phyloP scores from a whole-genome alignment of 1,140 invertebrate species.

The Aphidius ervi region DNA sequence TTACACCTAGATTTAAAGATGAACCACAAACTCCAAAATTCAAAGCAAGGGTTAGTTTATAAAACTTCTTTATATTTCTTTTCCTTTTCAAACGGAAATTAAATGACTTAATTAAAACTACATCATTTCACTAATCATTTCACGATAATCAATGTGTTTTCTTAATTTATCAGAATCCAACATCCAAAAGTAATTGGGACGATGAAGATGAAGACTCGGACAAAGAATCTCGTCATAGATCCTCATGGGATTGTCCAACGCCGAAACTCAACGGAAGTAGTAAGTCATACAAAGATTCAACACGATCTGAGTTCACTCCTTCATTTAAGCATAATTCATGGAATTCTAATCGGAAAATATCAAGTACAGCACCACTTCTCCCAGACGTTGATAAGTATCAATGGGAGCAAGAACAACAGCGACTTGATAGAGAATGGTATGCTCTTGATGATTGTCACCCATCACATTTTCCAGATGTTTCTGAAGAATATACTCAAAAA shows the following conservation, averaged over 20 bases:
- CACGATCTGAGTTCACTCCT: conserved; percentile 72
- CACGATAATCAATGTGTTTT: neutral
- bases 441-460: conserved; percentile 87
- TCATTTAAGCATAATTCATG: conserved; percentile 82
- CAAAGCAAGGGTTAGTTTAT: conserved; percentile 33
- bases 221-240: conserved; percentile 63
- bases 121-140: neutral
- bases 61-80: conserved; percentile 6
- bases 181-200: conserved; percentile 82
- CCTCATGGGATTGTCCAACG: conserved; percentile 91
- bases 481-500: conserved; percentile 84
- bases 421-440: conserved; percentile 96
- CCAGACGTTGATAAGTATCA: conserved; percentile 68
- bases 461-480: conserved; percentile 87
- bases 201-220: conserved; percentile 91
- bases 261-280: conserved; percentile 59
- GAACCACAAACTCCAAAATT: conserved; percentile 76
- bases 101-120: too few relatives aligned
- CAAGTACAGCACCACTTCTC: conserved; percentile 60
- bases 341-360: conserved; percentile 63
- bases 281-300: conserved; percentile 48
- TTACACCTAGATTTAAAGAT: conserved; percentile 67
- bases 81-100: neutral
- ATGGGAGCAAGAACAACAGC: conserved; percentile 91
- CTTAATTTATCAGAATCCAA: conserved; percentile 61